Base-by-base conservation (phyloP, 2,113 vertebrate genomes). In the Mirza zaza region DNA sequence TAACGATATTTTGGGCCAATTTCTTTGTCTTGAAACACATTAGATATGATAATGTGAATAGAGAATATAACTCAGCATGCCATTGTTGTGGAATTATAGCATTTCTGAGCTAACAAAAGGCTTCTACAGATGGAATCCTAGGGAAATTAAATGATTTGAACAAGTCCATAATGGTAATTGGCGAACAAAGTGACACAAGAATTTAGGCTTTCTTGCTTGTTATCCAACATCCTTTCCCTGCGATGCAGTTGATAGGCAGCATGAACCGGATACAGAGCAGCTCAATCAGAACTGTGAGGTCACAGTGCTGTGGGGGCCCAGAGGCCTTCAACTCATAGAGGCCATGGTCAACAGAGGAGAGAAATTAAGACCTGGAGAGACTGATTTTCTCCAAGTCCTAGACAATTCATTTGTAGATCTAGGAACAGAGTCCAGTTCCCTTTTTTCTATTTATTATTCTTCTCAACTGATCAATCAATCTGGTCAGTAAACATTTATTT, bases 41-140 rank as follows among this genome's bases (percentile, higher is more conserved):
- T 34, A 73, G 55, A 94, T 87, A 73, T 87, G n/a, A 82, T 75
- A 79, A 57, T 84, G 29, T 95, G 57, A 93, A 42, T 34, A 85
- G 13, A 96, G 55, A 84, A 23, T 86, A 5, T 68, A 77, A 86
- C 6, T 94, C 48, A 83, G 11, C 27, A 80, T 87, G 13, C 5
- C 17, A 59, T 17, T 88, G 7, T 61, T 42, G 20, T 71, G 6
- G 13, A 68, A 75, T 55, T n/a, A 70, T 34, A n/a, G 77, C 71
- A 67, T 42, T 75, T 87, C 90, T 63, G 17, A 34, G 10, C 57
- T 55, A 25, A 20, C 7, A 20, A 82, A 52, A 52, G 57, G 2
- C 55, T 83, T 87, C 39, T 83, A 7, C 75, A 70, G 39, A 15
- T 91, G 52, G 42, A 91, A 77, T 92, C 6, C 10, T 11, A 90